Evolutionary conservation across 1,140 invertebrate genomes (phyloP).

Genomic region (Micrasema longulum): DNA sequence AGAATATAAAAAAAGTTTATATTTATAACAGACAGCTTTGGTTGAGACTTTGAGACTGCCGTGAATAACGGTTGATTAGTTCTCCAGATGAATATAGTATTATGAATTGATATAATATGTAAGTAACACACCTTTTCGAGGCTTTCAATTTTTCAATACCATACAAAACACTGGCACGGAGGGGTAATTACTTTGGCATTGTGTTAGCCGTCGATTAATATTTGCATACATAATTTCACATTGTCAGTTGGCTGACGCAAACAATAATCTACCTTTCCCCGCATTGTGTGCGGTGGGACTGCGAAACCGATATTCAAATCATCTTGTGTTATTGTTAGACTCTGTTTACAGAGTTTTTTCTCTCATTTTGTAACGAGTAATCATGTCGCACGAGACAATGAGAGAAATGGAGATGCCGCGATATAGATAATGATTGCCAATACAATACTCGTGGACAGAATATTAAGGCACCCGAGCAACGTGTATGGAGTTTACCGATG

Average conservation of each 20-base stretch:
- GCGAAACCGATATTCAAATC: constrained; percentile 42
- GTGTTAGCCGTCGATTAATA: constrained; percentile 45
- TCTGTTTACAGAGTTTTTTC: constrained; percentile 37
- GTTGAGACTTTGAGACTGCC: neutral
- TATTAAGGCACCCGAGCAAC: constrained; percentile 23
- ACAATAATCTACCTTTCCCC: constrained; percentile 42
- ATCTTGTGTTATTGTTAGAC: constrained; percentile 37
- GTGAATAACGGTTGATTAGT: neutral
- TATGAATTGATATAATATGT: constrained; percentile 1
- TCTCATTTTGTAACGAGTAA: constrained; percentile 37
- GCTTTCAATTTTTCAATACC: constrained; percentile 1
- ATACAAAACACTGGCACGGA: constrained; percentile 11
- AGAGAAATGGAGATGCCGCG: constrained; percentile 17
- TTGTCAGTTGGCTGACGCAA: constrained; percentile 44
- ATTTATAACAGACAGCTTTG: neutral
- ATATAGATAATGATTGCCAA: constrained; percentile 20
- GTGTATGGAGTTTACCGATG: neutral
- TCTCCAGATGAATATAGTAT: too few relatives aligned
- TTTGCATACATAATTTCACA: constrained; percentile 52
- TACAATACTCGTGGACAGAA: constrained; percentile 3
- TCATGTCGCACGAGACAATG: constrained; percentile 39
- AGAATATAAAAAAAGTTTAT: neutral
- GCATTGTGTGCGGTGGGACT: constrained; percentile 29
- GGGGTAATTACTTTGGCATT: constrained; percentile 46
- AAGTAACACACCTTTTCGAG: neutral